phyloP scores from a whole-genome alignment of 2,888 invertebrate genomes.

The Protodeltote pygarga region DNA sequence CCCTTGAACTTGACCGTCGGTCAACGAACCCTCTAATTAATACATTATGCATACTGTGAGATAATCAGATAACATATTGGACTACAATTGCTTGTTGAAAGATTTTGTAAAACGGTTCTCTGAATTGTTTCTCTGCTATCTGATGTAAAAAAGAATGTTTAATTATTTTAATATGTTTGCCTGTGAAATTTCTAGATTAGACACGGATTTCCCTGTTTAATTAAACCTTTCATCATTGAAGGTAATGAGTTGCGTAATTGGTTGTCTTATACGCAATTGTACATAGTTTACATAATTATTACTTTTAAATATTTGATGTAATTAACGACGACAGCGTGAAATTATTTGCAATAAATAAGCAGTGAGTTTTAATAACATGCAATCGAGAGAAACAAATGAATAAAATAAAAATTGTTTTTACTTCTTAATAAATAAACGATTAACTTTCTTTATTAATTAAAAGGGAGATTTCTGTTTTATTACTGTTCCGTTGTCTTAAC shows the following conservation, averaged over 20 bases:
- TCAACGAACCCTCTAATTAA: slow-evolving; percentile 60
- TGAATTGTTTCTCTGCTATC: slow-evolving; percentile 29
- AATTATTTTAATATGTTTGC: slow-evolving; percentile 8
- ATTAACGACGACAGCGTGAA: too few relatives aligned
- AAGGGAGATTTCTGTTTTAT: too few relatives aligned
- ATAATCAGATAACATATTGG: slow-evolving; percentile 40
- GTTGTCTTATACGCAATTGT: background rate
- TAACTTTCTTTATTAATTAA: too few relatives aligned
- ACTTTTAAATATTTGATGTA: too few relatives aligned
- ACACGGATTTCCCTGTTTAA: slow-evolving; percentile 17
- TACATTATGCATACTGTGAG: slow-evolving; percentile 55
- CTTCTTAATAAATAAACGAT: too few relatives aligned
- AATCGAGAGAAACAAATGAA: too few relatives aligned
- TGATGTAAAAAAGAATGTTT: slow-evolving; percentile 10
- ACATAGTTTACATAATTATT: too few relatives aligned
- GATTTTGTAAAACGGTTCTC: slow-evolving; percentile 19
- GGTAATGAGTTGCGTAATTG: slow-evolving; percentile 18
- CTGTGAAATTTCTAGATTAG: slow-evolving; percentile 4
- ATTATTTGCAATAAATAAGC: too few relatives aligned
- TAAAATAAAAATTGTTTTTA: too few relatives aligned
- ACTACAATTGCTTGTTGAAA: slow-evolving; percentile 24
- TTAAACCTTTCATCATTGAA: slow-evolving; percentile 23
- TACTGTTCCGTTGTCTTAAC: too few relatives aligned
- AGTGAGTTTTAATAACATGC: too few relatives aligned
- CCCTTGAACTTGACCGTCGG: slow-evolving; percentile 55